Evolutionary conservation across 2,113 vertebrate species (phyloP).

Genomic region (Oncorhynchus mykiss): DNA sequence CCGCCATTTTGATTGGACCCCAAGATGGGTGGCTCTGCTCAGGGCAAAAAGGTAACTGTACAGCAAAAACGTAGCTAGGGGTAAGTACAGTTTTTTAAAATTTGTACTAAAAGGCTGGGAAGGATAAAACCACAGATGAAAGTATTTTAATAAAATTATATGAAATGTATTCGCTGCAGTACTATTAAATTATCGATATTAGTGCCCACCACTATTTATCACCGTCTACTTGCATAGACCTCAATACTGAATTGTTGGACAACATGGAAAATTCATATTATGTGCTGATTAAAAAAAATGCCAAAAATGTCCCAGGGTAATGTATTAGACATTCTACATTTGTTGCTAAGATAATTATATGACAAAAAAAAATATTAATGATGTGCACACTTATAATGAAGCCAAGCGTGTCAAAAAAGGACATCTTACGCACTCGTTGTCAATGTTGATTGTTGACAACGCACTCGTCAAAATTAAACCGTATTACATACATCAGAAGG

Average conservation of each 20-base stretch:
- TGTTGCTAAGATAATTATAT: not conserved
- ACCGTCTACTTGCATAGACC: not conserved
- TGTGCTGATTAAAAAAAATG: not conserved
- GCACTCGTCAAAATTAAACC: conserved; percentile 52
- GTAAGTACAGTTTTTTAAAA: too few species aligned
- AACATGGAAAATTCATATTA: not conserved
- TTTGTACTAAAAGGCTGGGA: too few species aligned
- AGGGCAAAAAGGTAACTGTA: too few species aligned
- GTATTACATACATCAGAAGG: conserved; percentile 45
- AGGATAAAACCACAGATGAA: too few species aligned
- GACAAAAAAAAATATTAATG: not conserved
- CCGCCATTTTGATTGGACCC: too few species aligned
- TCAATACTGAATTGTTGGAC: not conserved
- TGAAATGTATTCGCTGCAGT: too few species aligned
- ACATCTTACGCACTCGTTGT: conserved; percentile 25
- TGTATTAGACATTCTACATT: not conserved
- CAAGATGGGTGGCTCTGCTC: too few species aligned
- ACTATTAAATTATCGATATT: too few species aligned
- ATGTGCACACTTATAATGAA: conserved; percentile 25
- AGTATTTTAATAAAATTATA: too few species aligned
- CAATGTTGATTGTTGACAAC: conserved; percentile 28
- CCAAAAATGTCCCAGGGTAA: not conserved
- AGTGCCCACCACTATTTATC: not conserved
- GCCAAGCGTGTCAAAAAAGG: conserved; percentile 14
- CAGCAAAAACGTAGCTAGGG: too few species aligned